Evolutionary conservation across 2,888 invertebrate species (phyloP).

Genomic region (Drepana falcataria): DNA sequence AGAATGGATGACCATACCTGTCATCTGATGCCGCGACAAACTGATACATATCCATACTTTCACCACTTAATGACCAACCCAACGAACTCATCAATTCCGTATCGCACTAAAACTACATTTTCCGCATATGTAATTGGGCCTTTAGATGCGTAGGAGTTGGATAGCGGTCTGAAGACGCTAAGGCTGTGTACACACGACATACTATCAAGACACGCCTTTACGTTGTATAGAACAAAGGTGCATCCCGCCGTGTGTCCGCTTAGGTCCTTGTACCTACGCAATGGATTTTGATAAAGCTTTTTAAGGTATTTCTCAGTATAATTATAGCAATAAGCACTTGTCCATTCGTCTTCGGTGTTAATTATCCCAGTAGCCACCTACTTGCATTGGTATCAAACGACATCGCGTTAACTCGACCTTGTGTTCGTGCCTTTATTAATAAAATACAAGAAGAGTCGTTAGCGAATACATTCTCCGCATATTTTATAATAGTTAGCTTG

Average conservation of each 20-base stretch:
- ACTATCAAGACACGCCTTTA: too few relatives aligned
- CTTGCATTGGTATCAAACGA: too few relatives aligned
- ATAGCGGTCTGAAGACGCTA: not conserved
- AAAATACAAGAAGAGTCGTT: constrained; percentile 6
- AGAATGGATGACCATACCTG: not conserved
- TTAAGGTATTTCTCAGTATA: too few relatives aligned
- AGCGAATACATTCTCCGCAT: constrained; percentile 13
- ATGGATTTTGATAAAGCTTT: too few relatives aligned
- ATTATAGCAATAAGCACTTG: too few relatives aligned
- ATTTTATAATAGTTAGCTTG: constrained; percentile 6
- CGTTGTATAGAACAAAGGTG: too few relatives aligned
- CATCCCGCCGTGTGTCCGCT: too few relatives aligned
- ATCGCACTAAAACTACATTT: constrained; percentile 2
- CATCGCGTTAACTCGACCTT: too few relatives aligned
- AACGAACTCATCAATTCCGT: constrained; percentile 1
- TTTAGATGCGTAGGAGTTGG: not conserved
- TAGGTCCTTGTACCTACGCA: too few relatives aligned
- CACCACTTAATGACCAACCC: not conserved
- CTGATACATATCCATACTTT: not conserved
- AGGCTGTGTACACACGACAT: not conserved
- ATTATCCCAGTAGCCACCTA: too few relatives aligned
- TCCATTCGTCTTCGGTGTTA: too few relatives aligned
- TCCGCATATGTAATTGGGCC: constrained; percentile 1
- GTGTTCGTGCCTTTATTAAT: not conserved
- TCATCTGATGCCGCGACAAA: not conserved